Conservation (phyloP, 2,113 vertebrate genomes). For the Oryzias melastigma region DNA sequence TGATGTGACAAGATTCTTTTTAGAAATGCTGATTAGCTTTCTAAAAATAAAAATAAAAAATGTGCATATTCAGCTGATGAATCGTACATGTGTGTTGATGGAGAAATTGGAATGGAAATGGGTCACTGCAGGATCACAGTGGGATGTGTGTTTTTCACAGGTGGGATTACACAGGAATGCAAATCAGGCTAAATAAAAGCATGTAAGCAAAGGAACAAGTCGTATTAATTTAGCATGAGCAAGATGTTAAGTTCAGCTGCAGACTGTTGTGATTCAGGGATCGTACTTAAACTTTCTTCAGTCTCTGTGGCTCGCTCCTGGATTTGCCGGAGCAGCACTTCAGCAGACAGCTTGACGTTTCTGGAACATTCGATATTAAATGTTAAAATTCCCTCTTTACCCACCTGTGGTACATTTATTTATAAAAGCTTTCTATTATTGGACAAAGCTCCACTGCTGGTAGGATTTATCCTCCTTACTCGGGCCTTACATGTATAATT, state of each 20-base stretch:
- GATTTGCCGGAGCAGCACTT: neutral
- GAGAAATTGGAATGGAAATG: too few relatives aligned
- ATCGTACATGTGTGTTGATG: too few relatives aligned
- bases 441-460: neutral
- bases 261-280: neutral
- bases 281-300: neutral
- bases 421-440: neutral
- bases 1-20: too few relatives aligned
- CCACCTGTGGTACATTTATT: neutral
- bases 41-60: too few relatives aligned
- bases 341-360: neutral
- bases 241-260: neutral
- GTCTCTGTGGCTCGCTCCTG: neutral
- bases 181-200: neutral
- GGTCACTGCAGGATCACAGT: too few relatives aligned
- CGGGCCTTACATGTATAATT: too few relatives aligned
- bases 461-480: too few relatives aligned
- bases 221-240: slow-evolving; percentile 1
- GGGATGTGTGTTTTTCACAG: too few relatives aligned
- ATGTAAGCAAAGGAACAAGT: neutral
- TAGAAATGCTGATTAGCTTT: too few relatives aligned
- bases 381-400: neutral
- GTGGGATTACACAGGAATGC: neutral
- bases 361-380: slow-evolving; percentile 2
- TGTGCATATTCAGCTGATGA: too few relatives aligned